These are phyloP conservation scores for Parazoanthus swiftii DNA, from an alignment of 92 coral and sea anemone genomes.

Conservation along the genomic window DNA sequence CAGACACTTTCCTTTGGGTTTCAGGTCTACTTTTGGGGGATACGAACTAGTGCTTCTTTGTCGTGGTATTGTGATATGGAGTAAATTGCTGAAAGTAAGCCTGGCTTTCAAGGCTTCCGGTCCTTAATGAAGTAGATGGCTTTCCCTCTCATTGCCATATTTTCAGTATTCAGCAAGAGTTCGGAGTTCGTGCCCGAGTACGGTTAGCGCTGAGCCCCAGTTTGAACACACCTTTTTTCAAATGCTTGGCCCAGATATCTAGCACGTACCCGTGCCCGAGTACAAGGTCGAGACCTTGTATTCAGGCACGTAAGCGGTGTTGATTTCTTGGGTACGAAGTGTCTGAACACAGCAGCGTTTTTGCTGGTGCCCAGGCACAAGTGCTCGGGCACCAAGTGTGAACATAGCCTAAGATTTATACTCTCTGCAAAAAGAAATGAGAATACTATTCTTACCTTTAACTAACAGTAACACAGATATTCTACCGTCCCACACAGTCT, in stretches of 20 bases:
- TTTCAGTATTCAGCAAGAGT: slow-evolving; percentile 55
- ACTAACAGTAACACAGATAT: no score
- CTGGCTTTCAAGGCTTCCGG: slow-evolving; percentile 45
- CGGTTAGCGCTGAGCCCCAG: not conserved
- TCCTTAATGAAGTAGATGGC: slow-evolving; percentile 39
- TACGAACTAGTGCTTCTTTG: slow-evolving; percentile 46
- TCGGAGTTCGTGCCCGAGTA: slow-evolving; percentile 38
- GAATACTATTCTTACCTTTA: no score
- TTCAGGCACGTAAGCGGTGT: no score
- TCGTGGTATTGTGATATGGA: slow-evolving; percentile 50
- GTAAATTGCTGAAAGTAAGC: slow-evolving; percentile 37
- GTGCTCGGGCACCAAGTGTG: no score
- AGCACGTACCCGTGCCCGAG: not conserved
- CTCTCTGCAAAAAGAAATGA: no score
- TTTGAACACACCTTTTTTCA: no score
- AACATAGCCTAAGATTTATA: no score
- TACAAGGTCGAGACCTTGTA: no score
- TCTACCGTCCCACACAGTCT: no score
- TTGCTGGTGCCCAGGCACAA: no score
- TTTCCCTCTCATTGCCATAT: slow-evolving; percentile 49
- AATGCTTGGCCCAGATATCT: no score
- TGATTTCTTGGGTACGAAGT: not conserved
- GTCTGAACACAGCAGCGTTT: not conserved
- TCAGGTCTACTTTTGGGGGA: not conserved
- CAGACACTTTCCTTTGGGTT: slow-evolving; percentile 36